These are phyloP conservation scores for Solenopsis fugax DNA, from an alignment of 1,140 invertebrate species.

Conservation along the genomic window DNA sequence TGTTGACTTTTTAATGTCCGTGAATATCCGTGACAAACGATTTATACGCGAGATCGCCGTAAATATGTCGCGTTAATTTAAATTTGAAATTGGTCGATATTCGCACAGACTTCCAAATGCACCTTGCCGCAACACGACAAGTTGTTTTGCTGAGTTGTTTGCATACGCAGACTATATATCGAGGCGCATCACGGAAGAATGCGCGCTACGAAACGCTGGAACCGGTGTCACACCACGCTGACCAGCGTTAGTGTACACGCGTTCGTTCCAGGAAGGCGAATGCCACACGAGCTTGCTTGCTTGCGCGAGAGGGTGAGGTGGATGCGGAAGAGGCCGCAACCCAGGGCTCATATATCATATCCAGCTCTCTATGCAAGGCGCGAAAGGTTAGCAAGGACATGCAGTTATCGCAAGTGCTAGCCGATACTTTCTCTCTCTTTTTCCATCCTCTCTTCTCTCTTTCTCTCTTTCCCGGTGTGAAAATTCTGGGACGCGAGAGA, in stretches of 20 bases:
- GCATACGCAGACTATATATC: constrained; percentile 26
- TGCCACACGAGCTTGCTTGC: constrained; percentile 26
- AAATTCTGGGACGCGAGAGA: neutral
- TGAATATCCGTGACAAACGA: neutral
- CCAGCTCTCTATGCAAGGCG: constrained; percentile 32
- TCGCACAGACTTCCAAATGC: neutral
- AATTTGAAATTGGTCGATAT: constrained; percentile 25
- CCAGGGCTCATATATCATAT: constrained; percentile 46
- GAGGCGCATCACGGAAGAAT: constrained; percentile 50
- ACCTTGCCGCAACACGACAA: constrained; percentile 4
- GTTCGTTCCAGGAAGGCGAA: constrained; percentile 28
- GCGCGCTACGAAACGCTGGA: constrained; percentile 9
- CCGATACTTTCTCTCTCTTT: constrained; percentile 10
- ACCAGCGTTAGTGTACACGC: constrained; percentile 9
- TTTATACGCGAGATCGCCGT: neutral
- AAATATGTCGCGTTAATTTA: constrained; percentile 6
- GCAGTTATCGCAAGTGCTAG: constrained; percentile 37
- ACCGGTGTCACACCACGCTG: constrained; percentile 30
- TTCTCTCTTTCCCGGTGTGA: neutral
- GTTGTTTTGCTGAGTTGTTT: constrained; percentile 39
- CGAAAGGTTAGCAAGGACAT: constrained; percentile 36
- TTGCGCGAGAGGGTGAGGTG: constrained; percentile 8
- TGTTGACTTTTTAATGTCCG: neutral
- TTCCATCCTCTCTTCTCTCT: neutral
- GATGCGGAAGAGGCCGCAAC: constrained; percentile 27